Percentiles rank a stretch among this genome's conserved stretches.
phyloP scores from a whole-genome alignment of 2,797 vertebrate species.

The Carcharodon carcharias region DNA sequence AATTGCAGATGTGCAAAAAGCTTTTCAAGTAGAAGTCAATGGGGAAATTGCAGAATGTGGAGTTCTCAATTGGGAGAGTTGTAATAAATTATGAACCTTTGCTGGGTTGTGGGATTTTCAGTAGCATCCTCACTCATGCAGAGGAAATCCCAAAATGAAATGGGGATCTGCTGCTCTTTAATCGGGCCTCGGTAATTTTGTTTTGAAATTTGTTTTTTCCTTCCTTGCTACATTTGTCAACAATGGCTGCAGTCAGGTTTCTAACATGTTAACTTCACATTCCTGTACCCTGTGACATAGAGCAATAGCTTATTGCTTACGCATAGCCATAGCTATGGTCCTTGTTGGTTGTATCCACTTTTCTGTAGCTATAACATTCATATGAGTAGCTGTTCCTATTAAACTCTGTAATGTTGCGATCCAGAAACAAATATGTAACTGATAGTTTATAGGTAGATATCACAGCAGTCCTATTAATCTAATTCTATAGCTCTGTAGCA shows the following conservation, averaged over 20 bases:
- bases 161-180: not conserved
- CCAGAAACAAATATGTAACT: not conserved
- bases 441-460: not conserved
- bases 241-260: not conserved
- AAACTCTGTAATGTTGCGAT: not conserved
- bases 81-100: not conserved
- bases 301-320: not conserved
- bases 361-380: not conserved
- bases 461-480: no score
- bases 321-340: not conserved
- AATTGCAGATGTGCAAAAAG: not conserved
- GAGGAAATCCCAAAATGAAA: not conserved
- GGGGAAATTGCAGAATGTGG: not conserved
- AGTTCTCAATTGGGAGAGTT: not conserved
- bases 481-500: not conserved
- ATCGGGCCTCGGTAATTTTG: not conserved
- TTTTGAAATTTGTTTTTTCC: not conserved
- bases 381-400: not conserved
- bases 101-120: not conserved
- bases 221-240: not conserved
- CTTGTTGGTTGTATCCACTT: not conserved
- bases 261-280: not conserved
- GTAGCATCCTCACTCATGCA: not conserved
- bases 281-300: not conserved
- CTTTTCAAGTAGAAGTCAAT: not conserved